Base-by-base conservation (phyloP, 1,140 invertebrate species). In the Hyles euphorbiae region DNA sequence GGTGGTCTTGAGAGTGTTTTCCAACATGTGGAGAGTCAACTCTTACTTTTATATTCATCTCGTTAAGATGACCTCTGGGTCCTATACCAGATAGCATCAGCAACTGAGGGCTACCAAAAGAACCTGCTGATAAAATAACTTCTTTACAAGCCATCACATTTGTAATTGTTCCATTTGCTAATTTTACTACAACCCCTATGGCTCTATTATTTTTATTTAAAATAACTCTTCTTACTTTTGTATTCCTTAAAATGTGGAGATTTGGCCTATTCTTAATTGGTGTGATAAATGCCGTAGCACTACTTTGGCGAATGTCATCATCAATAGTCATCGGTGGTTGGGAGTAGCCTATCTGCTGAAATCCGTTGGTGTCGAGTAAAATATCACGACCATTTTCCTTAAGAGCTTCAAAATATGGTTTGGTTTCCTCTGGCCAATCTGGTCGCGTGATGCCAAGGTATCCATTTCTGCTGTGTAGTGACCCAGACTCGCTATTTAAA, bases 251-350 rank as follows among this genome's bases (percentile, higher is more conserved):
- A 0, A 93, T 88, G 70, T 94, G 93, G 3, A 98, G 84, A 74
- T 98, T 98, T 57, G 86, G 87, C 3, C 96, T 83, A 32, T 93
- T 78, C 46, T 94, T 87, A 1, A 94, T 91, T 0, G 96, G 95
- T 49, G 93, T 83, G 1, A 98, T 77, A 70, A 96, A 98, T 0
- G 95, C 96, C 76, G 94, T 95, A 0, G 96, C 93, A 1, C 96
- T 96, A 56, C 94, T 96, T 76, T 96, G 98, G 33, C 97, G 89
- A 1, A 91, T 92, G 0, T 95, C 95, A 44, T 94, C 84, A 46
- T 94, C 80, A 5, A 97, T 95, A 7, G 62, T 64, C 7, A 51
- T 46, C 5, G 47, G 9, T 6, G 62, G 57, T 5, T 32, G 3
- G 10, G 32, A 8, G n/a, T 60, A 64, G 2, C 62, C 62, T 8